Conservation (phyloP, 2,113 vertebrate genomes). For the Mus pahari region DNA sequence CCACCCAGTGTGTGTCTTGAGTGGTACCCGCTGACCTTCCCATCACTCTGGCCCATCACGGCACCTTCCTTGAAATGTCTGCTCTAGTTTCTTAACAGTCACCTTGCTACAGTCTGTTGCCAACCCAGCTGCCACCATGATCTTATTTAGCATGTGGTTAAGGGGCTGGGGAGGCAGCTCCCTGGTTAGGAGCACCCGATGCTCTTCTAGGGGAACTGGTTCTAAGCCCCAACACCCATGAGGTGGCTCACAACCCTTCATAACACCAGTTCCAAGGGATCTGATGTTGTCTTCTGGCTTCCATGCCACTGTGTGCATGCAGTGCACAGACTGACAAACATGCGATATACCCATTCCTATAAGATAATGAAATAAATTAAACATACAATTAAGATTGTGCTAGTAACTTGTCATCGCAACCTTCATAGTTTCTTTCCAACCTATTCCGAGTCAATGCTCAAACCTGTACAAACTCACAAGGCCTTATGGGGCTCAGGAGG, state of each 20-base stretch:
- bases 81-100: background rate
- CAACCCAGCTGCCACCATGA: background rate
- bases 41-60: background rate
- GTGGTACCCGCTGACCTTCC: background rate
- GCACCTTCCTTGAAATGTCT: background rate
- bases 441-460: background rate
- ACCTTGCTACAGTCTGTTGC: background rate
- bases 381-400: background rate
- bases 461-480: background rate
- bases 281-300: background rate
- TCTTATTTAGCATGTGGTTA: background rate
- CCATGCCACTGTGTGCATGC: background rate
- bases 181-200: background rate
- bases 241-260: too few relatives aligned
- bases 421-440: background rate
- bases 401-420: background rate
- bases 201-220: background rate
- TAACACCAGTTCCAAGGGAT: background rate
- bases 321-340: background rate
- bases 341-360: background rate
- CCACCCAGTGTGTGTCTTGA: background rate
- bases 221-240: background rate
- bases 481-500: background rate
- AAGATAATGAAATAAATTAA: background rate
- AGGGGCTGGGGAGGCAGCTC: background rate